Conservation (phyloP, 92 coral and sea anemone genomes). For the Umimayanthus kanabou region DNA sequence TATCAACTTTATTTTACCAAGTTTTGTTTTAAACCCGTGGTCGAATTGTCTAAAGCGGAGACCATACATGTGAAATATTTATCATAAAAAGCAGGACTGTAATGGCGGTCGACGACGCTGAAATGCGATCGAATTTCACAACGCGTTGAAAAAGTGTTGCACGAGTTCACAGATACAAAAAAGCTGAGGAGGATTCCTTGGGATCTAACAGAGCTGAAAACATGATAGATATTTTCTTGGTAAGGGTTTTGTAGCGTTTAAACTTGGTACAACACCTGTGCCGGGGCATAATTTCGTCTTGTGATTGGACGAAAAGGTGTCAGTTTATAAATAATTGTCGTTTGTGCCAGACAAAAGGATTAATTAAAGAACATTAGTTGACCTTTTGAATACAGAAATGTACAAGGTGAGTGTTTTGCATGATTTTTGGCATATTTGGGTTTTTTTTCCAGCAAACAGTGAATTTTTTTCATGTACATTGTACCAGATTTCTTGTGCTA, state of each 20-base stretch:
- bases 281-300: slow-evolving; percentile 2
- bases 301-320: slow-evolving; percentile 73
- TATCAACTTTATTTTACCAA: slow-evolving; percentile 14
- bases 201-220: background rate
- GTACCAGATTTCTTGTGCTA: background rate
- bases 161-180: slow-evolving; percentile 6
- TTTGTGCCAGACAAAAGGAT: slow-evolving; percentile 71
- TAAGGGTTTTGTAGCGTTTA: slow-evolving; percentile 56
- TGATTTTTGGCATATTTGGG: background rate
- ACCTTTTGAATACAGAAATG: slow-evolving; percentile 51
- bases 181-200: slow-evolving; percentile 40
- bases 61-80: slow-evolving; percentile 87
- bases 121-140: slow-evolving; percentile 86
- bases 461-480: background rate
- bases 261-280: slow-evolving; percentile 85
- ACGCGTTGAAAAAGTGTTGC: slow-evolving; percentile 45
- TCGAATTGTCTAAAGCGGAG: slow-evolving; percentile 37
- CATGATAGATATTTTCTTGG: slow-evolving; percentile 49
- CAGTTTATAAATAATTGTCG: slow-evolving; percentile 80
- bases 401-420: slow-evolving; percentile 24
- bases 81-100: slow-evolving; percentile 60
- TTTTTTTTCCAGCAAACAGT: no score
- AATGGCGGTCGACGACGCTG: slow-evolving; percentile 88
- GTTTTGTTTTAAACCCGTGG: slow-evolving; percentile 23
- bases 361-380: slow-evolving; percentile 54